phyloP scores from a whole-genome alignment of 1,140 invertebrate species.

The Megalopta genalis region DNA sequence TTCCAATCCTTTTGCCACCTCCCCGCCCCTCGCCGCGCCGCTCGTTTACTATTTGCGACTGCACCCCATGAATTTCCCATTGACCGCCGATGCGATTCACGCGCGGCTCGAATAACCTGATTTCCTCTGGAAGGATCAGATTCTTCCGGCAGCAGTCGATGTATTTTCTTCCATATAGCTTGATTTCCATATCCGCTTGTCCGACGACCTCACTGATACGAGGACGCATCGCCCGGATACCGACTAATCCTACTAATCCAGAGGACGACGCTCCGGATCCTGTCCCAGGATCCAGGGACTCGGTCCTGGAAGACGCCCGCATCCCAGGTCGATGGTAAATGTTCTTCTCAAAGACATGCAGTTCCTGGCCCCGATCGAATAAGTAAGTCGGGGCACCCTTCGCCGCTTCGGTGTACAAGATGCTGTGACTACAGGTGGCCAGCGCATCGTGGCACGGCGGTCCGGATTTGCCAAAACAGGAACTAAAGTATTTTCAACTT shows the following conservation, averaged over 20 bases:
- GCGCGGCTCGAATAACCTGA: background rate
- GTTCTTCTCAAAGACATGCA: background rate
- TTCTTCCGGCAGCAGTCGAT: no score
- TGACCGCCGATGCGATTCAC: conserved; percentile 4
- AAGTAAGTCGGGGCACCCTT: background rate
- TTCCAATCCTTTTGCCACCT: background rate
- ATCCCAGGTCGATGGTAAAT: background rate
- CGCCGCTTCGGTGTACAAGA: no score
- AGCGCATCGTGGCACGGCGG: no score
- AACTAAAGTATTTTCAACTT: no score
- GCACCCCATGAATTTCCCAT: conserved; percentile 23
- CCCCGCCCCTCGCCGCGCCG: no score
- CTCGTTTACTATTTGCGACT: background rate
- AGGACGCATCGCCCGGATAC: background rate
- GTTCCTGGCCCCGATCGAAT: background rate
- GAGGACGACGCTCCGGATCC: background rate
- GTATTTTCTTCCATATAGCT: background rate
- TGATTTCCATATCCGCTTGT: conserved; percentile 5
- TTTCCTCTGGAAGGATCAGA: background rate
- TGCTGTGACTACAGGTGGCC: no score
- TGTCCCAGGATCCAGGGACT: background rate
- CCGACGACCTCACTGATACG: background rate
- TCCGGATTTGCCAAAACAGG: no score
- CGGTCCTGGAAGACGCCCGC: background rate
- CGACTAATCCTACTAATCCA: conserved; percentile 21